Conservation (phyloP, 2,797 vertebrate genomes). For the Gobionotothen gibberifrons region DNA sequence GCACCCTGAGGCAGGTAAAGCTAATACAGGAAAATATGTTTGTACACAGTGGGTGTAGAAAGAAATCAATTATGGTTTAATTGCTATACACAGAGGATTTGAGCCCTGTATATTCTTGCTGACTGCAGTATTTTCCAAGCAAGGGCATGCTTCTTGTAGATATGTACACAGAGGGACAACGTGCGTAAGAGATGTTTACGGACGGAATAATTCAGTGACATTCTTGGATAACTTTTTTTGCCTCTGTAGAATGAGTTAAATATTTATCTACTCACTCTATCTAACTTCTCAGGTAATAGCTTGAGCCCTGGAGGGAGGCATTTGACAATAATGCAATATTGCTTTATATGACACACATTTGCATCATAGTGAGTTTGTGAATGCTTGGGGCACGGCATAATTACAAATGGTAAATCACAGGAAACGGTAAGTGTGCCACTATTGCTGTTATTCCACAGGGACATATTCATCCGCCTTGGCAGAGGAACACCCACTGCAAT, state of each 20-base stretch:
- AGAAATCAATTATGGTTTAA: slow-evolving; percentile 59
- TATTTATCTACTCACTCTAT: background rate
- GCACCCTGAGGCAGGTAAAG: slow-evolving; percentile 37
- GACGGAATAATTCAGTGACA: slow-evolving; percentile 9
- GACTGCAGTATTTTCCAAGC: slow-evolving; percentile 28
- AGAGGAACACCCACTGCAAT: slow-evolving; percentile 15
- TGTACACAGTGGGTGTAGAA: slow-evolving; percentile 26
- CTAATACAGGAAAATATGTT: slow-evolving; percentile 42
- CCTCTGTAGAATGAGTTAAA: slow-evolving; percentile 27
- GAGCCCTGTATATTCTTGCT: slow-evolving; percentile 25
- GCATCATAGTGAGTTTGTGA: slow-evolving; percentile 42
- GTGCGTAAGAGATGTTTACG: slow-evolving; percentile 1
- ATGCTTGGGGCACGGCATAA: slow-evolving; percentile 48
- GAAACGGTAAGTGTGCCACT: slow-evolving; percentile 40
- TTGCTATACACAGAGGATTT: slow-evolving; percentile 44
- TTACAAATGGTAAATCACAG: slow-evolving; percentile 65
- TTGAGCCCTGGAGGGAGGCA: slow-evolving; percentile 21
- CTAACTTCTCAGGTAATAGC: slow-evolving; percentile 19
- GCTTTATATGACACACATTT: slow-evolving; percentile 52
- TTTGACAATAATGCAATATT: slow-evolving; percentile 53
- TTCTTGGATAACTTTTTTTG: background rate
- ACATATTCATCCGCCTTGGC: background rate
- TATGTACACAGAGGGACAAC: background rate
- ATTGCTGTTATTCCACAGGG: slow-evolving; percentile 38
- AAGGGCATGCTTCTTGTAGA: slow-evolving; percentile 28